phyloP scores from a whole-genome alignment of 2,113 vertebrate genomes.

The Albula goreensis region DNA sequence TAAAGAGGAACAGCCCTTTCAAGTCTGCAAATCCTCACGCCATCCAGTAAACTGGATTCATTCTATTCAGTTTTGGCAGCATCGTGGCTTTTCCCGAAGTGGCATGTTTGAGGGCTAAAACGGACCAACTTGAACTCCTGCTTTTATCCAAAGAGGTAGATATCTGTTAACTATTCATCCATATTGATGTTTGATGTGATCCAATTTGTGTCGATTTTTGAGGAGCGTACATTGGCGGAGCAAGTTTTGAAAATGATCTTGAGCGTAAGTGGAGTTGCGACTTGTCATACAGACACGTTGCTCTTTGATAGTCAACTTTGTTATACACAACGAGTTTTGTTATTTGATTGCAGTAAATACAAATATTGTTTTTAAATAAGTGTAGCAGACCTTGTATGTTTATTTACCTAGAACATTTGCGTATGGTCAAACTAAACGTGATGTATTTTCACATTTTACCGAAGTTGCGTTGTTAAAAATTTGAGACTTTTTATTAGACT shows the following conservation, averaged over 20 bases:
- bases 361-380: neutral
- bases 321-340: neutral
- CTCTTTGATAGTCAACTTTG: neutral
- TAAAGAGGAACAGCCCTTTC: neutral
- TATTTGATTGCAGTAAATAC: neutral
- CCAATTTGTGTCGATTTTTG: neutral
- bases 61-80: constrained; percentile 21
- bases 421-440: neutral
- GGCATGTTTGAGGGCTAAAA: constrained; percentile 63
- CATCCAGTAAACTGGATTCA: constrained; percentile 2
- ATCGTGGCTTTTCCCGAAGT: constrained; percentile 61
- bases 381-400: neutral
- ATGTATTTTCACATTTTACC: neutral
- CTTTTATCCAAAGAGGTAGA: constrained; percentile 69
- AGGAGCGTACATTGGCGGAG: neutral
- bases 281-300: neutral
- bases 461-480: neutral
- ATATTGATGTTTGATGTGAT: neutral
- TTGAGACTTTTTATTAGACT: no score
- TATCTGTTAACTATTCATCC: neutral
- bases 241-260: constrained; percentile 9
- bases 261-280: neutral
- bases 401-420: neutral
- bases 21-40: neutral
- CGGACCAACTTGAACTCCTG: constrained; percentile 64